Evolutionary conservation across 2,888 invertebrate genomes (phyloP), one percentile per base, ranked within the genome.

Genomic region (Trissonchulus latispiculum): DNA sequence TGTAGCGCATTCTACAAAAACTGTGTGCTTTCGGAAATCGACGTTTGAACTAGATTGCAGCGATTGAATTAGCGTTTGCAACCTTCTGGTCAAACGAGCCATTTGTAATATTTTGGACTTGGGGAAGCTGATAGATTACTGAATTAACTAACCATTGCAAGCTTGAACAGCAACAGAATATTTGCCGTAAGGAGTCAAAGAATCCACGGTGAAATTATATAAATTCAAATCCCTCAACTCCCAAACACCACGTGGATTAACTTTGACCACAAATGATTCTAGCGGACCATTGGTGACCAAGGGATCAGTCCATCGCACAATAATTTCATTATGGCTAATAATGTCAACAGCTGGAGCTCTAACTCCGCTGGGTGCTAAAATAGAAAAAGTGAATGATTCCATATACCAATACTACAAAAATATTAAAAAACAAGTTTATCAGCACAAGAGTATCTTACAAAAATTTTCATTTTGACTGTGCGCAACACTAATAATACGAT

Each of bases 311-410:
- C 66, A 64, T 18, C n/a, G 66, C 8, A 64, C 66, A 18, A 32
- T 8, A n/a, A 64, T 33, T 8, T 8, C 8, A 15, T 18, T 29
- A n/a, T 8, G 66, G 18, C 31, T 32, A 8, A 64, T 8, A 15
- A n/a, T 8, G 8, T 64, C 8, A 8, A 64, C 35, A 64, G 28
- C 8, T 15, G 31, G 66, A n/a, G 32, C 32, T 64, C 66, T 8
- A 8, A 64, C 8, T 64, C 66, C 66, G 66, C 66, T 64, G 31
- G 31, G 66, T 29, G 66, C 66, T 64, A n/a, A 64, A 64, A 64
- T 32, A 15, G n/a, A 32, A 18, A n/a, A 64, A 64, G 35, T 23
- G 28, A 59, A 59, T 23, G 23, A 59, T 59, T 59, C n/a, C n/a
- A n/a, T n/a, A n/a, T n/a, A n/a, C n/a, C n/a, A n/a, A n/a, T n/a